Base-by-base conservation (phyloP, 1,140 invertebrate species). In the Drosophila azteca region DNA sequence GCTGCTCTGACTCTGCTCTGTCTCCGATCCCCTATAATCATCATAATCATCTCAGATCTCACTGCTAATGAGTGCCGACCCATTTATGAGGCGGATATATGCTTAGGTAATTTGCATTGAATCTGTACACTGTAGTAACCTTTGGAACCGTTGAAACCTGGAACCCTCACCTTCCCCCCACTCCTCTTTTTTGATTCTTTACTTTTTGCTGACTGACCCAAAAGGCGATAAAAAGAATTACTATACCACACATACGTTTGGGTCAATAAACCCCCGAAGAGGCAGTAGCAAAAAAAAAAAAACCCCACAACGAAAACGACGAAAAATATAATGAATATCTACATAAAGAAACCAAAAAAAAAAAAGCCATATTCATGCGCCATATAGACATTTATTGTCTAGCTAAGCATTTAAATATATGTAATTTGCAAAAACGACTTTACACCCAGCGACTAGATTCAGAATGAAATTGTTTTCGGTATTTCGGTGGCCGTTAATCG, bases 91-190 rank as follows among this genome's bases (percentile, higher is more conserved):
- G 55, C 73, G 73, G 73, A 76, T 76, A 76, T 76, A 73, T 76
- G 73, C 64, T 67, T 76, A 76, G 72, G 72, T 76, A 76, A 76
- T 76, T 76, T 76, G 72, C 73, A 76, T 76, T 45, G 55, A 61
- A 68, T 76, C 75, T 39, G 22, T 49, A 35, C 20, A 22, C 15
- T 22, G 15, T 51, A n/a, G 41, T 62, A 69, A 76, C 73, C 73
- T 76, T 76, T 76, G 73, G 72, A 76, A 69, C 66, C 65, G 35
- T 13, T 39, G 3, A 5, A 39, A 13, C 35, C 35, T 69, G 66
- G 44, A 69, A 35, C 59, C 44, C 72, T 44, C 15, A 48, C 43
- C 48, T 48, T 29, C 51, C 31, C 43, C 17, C 17, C 17, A 20
- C 68, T 22, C 48, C 31, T 45, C 29, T 24, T 51, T 24, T 5